A percentile compares a stretch with the other conserved stretches of the same genome.
phyloP scores from a whole-genome alignment of 1,140 invertebrate species.

The Paraescarpia echinospica region DNA sequence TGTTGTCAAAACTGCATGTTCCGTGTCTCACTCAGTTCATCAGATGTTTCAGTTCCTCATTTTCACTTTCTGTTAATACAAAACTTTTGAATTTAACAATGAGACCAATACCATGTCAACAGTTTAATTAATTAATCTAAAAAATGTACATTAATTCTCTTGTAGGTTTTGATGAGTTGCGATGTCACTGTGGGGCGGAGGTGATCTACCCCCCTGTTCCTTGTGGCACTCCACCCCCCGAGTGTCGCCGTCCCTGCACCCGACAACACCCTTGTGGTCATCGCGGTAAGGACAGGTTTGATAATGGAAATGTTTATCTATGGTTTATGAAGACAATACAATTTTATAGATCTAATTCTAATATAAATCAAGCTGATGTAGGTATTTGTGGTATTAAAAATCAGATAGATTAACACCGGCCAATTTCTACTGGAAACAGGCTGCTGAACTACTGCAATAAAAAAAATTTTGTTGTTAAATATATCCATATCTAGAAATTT shows the following conservation, averaged over 20 bases:
- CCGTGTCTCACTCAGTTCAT: too few relatives aligned
- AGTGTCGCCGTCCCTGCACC: constrained; percentile 76
- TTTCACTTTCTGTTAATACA: too few relatives aligned
- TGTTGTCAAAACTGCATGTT: too few relatives aligned
- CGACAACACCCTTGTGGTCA: constrained; percentile 80
- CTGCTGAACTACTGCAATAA: neutral
- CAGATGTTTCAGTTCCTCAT: too few relatives aligned
- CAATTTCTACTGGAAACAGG: neutral
- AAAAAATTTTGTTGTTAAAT: neutral
- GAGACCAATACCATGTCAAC: too few relatives aligned
- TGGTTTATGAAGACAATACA: neutral
- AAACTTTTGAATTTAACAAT: too few relatives aligned
- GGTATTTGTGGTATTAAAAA: constrained; percentile 31
- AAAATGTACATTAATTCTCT: constrained; percentile 18
- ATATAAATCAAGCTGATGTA: constrained; percentile 65
- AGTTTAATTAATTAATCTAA: too few relatives aligned
- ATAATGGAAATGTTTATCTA: neutral
- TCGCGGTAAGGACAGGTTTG: constrained; percentile 51
- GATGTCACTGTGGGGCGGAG: constrained; percentile 85
- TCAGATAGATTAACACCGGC: neutral
- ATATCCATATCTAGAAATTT: neutral
- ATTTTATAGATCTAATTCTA: too few relatives aligned
- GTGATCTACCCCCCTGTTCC: constrained; percentile 86
- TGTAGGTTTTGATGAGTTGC: constrained; percentile 83
- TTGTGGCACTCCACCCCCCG: constrained; percentile 83